Evolutionary conservation across 2,113 vertebrate genomes (phyloP).

Genomic region (Chinchilla lanigera): DNA sequence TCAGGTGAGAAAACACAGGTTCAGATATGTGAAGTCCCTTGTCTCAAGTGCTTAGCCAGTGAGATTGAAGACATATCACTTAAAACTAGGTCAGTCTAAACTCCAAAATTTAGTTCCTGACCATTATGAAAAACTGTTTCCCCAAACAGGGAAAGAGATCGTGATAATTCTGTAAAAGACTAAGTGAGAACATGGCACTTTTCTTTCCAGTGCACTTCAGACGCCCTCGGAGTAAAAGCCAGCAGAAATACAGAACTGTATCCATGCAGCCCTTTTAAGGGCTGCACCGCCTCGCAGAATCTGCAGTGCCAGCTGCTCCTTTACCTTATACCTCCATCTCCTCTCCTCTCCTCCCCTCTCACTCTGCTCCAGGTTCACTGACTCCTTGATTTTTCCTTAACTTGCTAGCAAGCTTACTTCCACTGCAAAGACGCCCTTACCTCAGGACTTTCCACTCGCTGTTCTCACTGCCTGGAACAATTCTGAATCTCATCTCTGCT

Average conservation of each 20-base stretch:
- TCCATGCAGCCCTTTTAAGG: background rate
- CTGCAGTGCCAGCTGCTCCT: accelerated
- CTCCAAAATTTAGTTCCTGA: background rate
- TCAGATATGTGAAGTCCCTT: background rate
- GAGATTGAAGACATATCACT: background rate
- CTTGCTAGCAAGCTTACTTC: background rate
- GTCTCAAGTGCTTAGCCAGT: background rate
- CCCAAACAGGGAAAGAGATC: background rate
- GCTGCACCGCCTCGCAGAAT: background rate
- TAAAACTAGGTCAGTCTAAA: background rate
- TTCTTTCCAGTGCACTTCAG: background rate
- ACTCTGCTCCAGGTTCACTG: background rate
- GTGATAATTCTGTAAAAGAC: background rate
- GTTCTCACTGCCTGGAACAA: background rate
- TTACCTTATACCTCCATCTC: background rate
- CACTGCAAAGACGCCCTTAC: background rate
- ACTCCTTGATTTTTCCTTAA: background rate
- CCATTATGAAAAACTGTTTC: background rate
- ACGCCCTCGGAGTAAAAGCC: background rate
- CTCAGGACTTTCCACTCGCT: background rate
- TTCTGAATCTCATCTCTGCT: background rate
- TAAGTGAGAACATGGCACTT: background rate
- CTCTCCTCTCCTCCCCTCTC: accelerated
- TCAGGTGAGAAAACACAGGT: background rate
- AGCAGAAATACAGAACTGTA: no score